A percentile compares a stretch with the other conserved stretches of the same genome.
Evolutionary conservation across 2,113 vertebrate genomes (phyloP).

Genomic region (Stercorarius parasiticus): DNA sequence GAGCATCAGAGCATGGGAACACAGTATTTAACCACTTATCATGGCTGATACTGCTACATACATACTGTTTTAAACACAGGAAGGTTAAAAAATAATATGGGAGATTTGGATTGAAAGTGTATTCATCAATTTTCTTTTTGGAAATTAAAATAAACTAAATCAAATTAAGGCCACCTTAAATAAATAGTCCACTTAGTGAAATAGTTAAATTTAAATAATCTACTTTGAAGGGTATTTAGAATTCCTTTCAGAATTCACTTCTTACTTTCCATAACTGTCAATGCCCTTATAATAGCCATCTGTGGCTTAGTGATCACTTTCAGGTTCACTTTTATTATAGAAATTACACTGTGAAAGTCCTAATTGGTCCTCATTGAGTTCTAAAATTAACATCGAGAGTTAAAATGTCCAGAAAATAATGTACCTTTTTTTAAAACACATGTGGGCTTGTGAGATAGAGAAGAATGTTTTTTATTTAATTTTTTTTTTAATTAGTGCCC

Average conservation of each 20-base stretch:
- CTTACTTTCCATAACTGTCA: not conserved
- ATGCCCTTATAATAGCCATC: not conserved
- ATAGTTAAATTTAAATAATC: not conserved
- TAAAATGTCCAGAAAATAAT: not conserved
- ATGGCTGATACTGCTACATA: not conserved
- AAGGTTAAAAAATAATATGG: not conserved
- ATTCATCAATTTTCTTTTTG: not conserved
- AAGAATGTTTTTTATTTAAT: not conserved
- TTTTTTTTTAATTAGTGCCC: not conserved
- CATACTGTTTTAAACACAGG: not conserved
- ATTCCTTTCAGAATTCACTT: constrained; percentile 5
- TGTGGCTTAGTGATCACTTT: not conserved
- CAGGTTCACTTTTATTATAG: not conserved
- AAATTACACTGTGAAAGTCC: not conserved
- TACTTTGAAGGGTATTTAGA: not conserved
- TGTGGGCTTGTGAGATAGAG: not conserved
- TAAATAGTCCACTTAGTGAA: not conserved
- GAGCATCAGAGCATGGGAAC: not conserved
- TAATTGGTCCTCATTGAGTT: not conserved
- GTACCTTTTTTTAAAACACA: not conserved
- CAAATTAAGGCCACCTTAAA: not conserved
- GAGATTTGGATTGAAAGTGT: not conserved
- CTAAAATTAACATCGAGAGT: not conserved
- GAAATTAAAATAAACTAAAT: not conserved
- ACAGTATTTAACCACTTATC: not conserved